Evolutionary conservation across 2,797 vertebrate species (phyloP), one percentile per base, ranked within the genome.

Genomic region (Cebuella pygmaea): DNA sequence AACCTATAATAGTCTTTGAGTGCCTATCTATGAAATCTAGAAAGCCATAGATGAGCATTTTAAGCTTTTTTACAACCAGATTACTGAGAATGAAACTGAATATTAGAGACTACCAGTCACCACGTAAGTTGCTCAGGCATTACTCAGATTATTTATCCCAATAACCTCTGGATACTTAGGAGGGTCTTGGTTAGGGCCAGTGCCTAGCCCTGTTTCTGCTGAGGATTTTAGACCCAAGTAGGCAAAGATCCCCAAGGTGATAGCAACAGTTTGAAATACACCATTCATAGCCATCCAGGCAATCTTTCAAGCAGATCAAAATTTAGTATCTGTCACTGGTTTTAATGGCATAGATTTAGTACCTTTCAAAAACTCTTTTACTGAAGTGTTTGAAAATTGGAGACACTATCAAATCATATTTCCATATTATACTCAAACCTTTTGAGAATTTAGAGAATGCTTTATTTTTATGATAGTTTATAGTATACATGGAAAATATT

Each of bases 241-340:
- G 52, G 30, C 26, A 87, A 80, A 59, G 74, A 52, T 85, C 36
- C 30, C 52, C 79, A 82, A 33, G 10, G 30, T 76, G 10, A 93
- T 39, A 75, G 20, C 26, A 80, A 61, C 26, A 44, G 4, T 94
- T 93, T 70, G 55, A 88, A 33, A 84, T 39, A 80, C 83, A 20
- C 27, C 74, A 75, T 74, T 57, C 79, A 39, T 76, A 89, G 30
- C 27, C 89, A 7, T 82, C 52, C 26, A 80, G 24, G 30, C n/a
- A 82, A 78, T 78, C 52, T 95, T 90, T 93, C 39, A 76, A n/a
- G 74, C 44, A 89, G 19, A 88, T 74, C 85, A 48, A 89, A 91
- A 70, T 13, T 52, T 11, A 96, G 57, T 72, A 36, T 30, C 13
- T 57, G 0, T 41, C 41, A 27, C 20, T 88, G 33, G 14, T 78